A percentile compares a stretch with the other conserved stretches of the same genome.
phyloP scores from a whole-genome alignment of 1,140 invertebrate species.

The Phenacoccus solenopsis region DNA sequence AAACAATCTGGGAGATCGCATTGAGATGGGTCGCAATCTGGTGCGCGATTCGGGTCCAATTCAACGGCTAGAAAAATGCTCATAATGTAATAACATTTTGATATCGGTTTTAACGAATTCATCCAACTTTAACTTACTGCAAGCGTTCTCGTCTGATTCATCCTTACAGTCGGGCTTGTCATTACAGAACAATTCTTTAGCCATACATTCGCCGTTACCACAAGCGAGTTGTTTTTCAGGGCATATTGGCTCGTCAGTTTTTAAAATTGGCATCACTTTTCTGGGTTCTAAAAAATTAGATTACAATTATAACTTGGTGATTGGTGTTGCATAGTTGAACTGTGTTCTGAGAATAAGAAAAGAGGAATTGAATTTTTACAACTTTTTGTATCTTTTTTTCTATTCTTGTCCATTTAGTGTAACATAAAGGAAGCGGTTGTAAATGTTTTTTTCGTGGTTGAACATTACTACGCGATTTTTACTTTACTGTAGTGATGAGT shows the following conservation, averaged over 20 bases:
- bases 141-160: slow-evolving; percentile 88
- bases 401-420: too few relatives aligned
- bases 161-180: slow-evolving; percentile 84
- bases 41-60: slow-evolving; percentile 73
- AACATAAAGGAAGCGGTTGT: too few relatives aligned
- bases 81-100: not conserved
- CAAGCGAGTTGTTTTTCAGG: slow-evolving; percentile 76
- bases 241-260: slow-evolving; percentile 82
- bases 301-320: too few relatives aligned
- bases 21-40: slow-evolving; percentile 75
- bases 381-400: too few relatives aligned
- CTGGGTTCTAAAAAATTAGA: slow-evolving; percentile 53
- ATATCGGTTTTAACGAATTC: too few relatives aligned
- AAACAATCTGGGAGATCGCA: slow-evolving; percentile 84
- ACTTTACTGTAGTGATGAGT: too few relatives aligned
- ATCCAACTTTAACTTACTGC: slow-evolving; percentile 80
- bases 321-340: too few relatives aligned
- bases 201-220: slow-evolving; percentile 77
- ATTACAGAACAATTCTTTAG: slow-evolving; percentile 84
- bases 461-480: too few relatives aligned
- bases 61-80: slow-evolving; percentile 55
- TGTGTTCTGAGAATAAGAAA: too few relatives aligned
- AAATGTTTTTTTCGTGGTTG: too few relatives aligned
- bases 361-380: too few relatives aligned
- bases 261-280: slow-evolving; percentile 72